Conservation (phyloP, 1,140 invertebrate species). For the Drosophila triauraria region DNA sequence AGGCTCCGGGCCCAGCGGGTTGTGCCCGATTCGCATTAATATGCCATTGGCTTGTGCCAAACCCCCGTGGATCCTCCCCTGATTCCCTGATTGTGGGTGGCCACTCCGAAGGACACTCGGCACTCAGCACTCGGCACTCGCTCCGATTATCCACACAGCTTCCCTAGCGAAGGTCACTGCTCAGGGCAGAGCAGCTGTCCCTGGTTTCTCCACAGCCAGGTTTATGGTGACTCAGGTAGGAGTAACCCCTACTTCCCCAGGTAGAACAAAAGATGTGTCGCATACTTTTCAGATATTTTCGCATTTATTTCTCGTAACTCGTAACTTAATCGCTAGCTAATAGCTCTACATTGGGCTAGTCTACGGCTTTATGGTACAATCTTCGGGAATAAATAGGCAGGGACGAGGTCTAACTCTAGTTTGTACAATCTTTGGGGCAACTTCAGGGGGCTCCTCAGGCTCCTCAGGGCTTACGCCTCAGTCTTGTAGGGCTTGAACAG, state of each 20-base stretch:
- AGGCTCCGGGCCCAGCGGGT: slow-evolving; percentile 26
- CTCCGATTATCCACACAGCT: slow-evolving; percentile 28
- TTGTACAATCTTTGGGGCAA: slow-evolving; percentile 65
- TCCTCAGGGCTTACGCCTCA: slow-evolving; percentile 85
- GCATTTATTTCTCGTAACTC: slow-evolving; percentile 43
- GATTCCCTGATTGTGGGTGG: slow-evolving; percentile 44
- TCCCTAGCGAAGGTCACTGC: slow-evolving; percentile 11
- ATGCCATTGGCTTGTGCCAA: slow-evolving; percentile 65
- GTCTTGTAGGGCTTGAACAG: slow-evolving; percentile 90
- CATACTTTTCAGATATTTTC: slow-evolving; percentile 26
- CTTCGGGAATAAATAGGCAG: slow-evolving; percentile 37
- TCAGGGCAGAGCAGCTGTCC: slow-evolving; percentile 22
- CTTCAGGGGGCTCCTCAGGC: not conserved
- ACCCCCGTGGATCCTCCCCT: slow-evolving; percentile 37
- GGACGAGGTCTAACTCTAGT: slow-evolving; percentile 54
- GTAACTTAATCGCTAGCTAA: slow-evolving; percentile 24
- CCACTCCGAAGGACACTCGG: slow-evolving; percentile 51
- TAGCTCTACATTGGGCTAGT: slow-evolving; percentile 35
- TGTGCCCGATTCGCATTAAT: slow-evolving; percentile 65
- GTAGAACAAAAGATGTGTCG: slow-evolving; percentile 13
- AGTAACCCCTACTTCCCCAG: slow-evolving; percentile 8
- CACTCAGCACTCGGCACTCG: slow-evolving; percentile 20
- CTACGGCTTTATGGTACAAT: slow-evolving; percentile 56
- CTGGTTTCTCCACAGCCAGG: slow-evolving; percentile 47
- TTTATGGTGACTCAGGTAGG: slow-evolving; percentile 35